Percentiles rank a stretch among this genome's conserved stretches.
Conservation (phyloP, 1,140 invertebrate species). For the Diorhabda sublineata region DNA sequence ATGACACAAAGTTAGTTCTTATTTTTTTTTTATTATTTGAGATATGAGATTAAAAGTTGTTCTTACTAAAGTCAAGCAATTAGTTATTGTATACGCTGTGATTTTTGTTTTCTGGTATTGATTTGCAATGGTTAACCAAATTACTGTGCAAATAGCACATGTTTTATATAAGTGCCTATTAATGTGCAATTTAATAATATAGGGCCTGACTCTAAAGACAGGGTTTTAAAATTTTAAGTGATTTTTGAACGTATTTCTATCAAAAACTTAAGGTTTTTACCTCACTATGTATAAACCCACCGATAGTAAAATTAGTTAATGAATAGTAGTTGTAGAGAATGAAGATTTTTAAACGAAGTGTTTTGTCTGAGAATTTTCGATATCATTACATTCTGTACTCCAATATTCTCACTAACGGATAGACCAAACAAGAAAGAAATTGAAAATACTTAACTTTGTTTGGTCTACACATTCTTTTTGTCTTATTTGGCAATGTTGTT, state of each 20-base stretch:
- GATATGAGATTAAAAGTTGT: not conserved
- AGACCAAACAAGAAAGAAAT: no score
- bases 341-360: conserved; percentile 7
- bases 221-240: conserved; percentile 40
- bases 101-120: not conserved
- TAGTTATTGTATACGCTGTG: not conserved
- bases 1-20: not conserved
- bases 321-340: conserved; percentile 5
- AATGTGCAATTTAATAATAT: conserved; percentile 41
- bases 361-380: conserved; percentile 24
- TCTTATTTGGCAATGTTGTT: no score
- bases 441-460: no score
- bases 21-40: not conserved
- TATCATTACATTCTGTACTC: conserved; percentile 11
- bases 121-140: conserved; percentile 21
- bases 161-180: conserved; percentile 40
- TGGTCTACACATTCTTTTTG: no score
- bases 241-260: conserved; percentile 35
- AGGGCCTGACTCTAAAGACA: conserved; percentile 45
- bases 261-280: conserved; percentile 26
- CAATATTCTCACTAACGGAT: not conserved
- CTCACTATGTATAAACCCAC: conserved; percentile 34
- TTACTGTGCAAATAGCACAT: conserved; percentile 9
- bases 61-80: conserved; percentile 3
- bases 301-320: conserved; percentile 21